phyloP scores from a whole-genome alignment of 2,113 vertebrate genomes.

The Clarias macrocephalus region DNA sequence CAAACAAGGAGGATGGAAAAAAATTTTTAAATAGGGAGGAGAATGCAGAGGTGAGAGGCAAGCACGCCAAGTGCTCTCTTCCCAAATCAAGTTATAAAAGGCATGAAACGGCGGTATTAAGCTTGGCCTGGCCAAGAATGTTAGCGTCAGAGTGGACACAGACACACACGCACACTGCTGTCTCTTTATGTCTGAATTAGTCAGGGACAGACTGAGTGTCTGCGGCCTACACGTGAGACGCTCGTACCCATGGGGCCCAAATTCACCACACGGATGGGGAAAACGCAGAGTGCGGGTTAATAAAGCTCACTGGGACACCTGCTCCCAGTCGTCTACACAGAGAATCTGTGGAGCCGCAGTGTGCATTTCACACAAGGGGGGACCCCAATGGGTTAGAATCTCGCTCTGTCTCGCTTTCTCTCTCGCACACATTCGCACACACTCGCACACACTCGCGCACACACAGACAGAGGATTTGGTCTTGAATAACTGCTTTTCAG shows the following conservation, averaged over 20 bases:
- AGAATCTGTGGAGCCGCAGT: slow-evolving; percentile 48
- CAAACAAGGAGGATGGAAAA: slow-evolving; percentile 30
- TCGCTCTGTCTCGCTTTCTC: slow-evolving; percentile 1
- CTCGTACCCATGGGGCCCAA: slow-evolving; percentile 41
- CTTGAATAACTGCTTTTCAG: slow-evolving; percentile 58
- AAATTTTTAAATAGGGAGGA: neutral
- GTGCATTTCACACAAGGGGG: slow-evolving; percentile 54
- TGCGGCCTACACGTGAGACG: slow-evolving; percentile 39
- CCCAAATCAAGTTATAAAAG: slow-evolving; percentile 33
- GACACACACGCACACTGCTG: neutral
- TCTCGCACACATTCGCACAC: slow-evolving; percentile 26
- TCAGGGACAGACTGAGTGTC: slow-evolving; percentile 39
- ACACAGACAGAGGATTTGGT: slow-evolving; percentile 44
- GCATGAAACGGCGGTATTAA: slow-evolving; percentile 34
- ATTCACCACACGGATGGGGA: slow-evolving; percentile 47
- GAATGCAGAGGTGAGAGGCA: slow-evolving; percentile 11
- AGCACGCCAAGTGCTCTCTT: neutral
- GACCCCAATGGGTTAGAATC: slow-evolving; percentile 45
- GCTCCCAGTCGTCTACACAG: slow-evolving; percentile 51
- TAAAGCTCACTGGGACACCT: slow-evolving; percentile 57
- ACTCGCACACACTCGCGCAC: slow-evolving; percentile 27
- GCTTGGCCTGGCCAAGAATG: slow-evolving; percentile 32
- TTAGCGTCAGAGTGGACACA: neutral
- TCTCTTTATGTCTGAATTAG: slow-evolving; percentile 37
- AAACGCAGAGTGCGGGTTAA: slow-evolving; percentile 48